Base-by-base conservation (phyloP, 1,140 invertebrate species). In the Asobara japonica region DNA sequence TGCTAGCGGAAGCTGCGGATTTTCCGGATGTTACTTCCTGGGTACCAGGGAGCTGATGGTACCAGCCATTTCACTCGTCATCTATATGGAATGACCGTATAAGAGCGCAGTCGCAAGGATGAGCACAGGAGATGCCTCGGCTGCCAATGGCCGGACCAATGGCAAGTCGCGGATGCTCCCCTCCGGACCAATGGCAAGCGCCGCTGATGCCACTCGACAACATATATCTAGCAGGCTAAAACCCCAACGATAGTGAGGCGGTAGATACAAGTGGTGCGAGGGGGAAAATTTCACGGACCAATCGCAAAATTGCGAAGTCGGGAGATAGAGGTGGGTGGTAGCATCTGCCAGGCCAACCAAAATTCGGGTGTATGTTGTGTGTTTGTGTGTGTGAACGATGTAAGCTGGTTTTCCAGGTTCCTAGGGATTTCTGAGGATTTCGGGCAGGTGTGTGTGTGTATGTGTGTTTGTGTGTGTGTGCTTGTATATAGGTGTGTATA, bases 81-180 rank as follows among this genome's bases (percentile, higher is more conserved):
- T 20, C 33, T 62, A 30, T 73, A 8, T 38, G 48, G 64, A 75
- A 73, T 75, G 56, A 79, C 77, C 25, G 71, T 56, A 56, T 13
- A 56, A 56, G 16, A 73, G 85, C 86, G 84, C 84, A 85, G 83
- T 69, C 81, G 81, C 84, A 79, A 82, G 74, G 86, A 87, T 87
- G 85, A 87, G 86, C 84, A 84, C 80, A 84, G 83, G 82, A 83
- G 84, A 86, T 85, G 83, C 71, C n/a, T 82, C 75, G 73, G 30
- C 13, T 20, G 22, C 29, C 4, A 66, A 60, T 60, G 20, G 13
- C 20, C 22, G 38, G 66, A 70, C 83, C 83, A 84, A 84, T 80
- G 33, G 62, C 36, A 11, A 60, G 31, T 30, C 61, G 51, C 73
- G 72, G 82, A 82, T 82, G 82, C 77, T 82, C 80, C 75, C 65